A percentile compares a stretch with the other conserved stretches of the same genome.
Conservation (phyloP, 2,113 vertebrate genomes). For the Lynx canadensis region DNA sequence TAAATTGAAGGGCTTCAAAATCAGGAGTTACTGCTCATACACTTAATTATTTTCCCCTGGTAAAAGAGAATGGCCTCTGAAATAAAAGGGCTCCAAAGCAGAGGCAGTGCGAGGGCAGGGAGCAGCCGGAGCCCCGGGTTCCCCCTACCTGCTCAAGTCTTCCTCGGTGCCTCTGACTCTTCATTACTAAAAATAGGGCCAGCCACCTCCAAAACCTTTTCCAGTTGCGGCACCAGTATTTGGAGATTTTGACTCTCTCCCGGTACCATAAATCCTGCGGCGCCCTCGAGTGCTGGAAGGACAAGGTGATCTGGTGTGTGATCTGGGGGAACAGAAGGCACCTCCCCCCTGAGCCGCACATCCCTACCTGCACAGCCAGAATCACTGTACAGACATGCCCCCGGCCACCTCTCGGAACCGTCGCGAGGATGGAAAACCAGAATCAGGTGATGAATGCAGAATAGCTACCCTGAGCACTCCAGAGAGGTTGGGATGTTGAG, state of each 20-base stretch:
- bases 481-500: not conserved
- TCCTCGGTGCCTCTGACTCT: not conserved
- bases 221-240: not conserved
- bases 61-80: not conserved
- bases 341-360: not conserved
- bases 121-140: not conserved
- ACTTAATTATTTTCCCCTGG: conserved; percentile 46
- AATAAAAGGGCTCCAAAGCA: not conserved
- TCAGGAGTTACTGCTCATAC: conserved; percentile 48
- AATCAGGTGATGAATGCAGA: not conserved
- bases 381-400: not conserved
- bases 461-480: not conserved
- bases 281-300: not conserved
- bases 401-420: not conserved
- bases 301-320: not conserved
- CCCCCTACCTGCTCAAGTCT: not conserved
- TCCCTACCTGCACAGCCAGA: not conserved
- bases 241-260: not conserved
- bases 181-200: not conserved
- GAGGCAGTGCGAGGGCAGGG: not conserved
- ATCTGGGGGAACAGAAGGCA: not conserved
- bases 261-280: not conserved
- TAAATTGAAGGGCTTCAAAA: conserved; percentile 62
- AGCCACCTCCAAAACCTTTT: not conserved
- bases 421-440: not conserved